Base-by-base conservation (phyloP, 2,888 invertebrate species). In the Brenthis daphne region DNA sequence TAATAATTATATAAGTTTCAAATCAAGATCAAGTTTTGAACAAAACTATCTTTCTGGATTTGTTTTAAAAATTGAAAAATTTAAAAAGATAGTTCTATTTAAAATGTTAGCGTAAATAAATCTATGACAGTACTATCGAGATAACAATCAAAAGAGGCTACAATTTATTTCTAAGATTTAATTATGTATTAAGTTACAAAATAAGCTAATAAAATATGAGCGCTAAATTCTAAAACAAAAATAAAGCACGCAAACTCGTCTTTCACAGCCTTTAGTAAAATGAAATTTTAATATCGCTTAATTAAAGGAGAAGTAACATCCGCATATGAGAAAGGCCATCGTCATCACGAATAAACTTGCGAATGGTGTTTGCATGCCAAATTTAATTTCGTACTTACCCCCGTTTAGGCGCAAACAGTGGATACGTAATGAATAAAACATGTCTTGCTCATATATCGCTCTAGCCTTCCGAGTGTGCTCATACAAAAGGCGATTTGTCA, bases 371-470 rank as follows among this genome's bases (percentile, higher is more conserved):
- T 88, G 88, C 87, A 88, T 86, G 84, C 81, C 84, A 88, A 89
- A 90, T 90, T 89, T 89, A 89, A 90, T 90, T 89, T 86, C 77
- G 85, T 85, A 86, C 85, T 86, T 85, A 83, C 81, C 79, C 82
- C 81, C 87, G 86, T 86, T 89, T 88, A 88, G 86, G 84, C 82
- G 84, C 81, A 79, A 83, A 84, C 85, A 85, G 85, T 83, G 81
- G 80, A 82, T 81, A 79, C 78, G 82, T 85, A 83, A 91, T 91
- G 91, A 88, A 91, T 91, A 90, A 90, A 85, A 89, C 88, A 91
- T 90, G 81, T 80, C 80, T 79, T 79, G 82, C 89, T 88, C 89
- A 86, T 88, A 87, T 85, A 86, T 83, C 85, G 84, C 83, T 80
- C 80, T 80, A 81, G 84, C 79, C 80, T 83, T 79, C 81, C 74